Percentiles rank a stretch among this genome's conserved stretches.
These are phyloP conservation scores for Phengaris alcon DNA, from an alignment of 2,888 invertebrate species.

Conservation along the genomic window DNA sequence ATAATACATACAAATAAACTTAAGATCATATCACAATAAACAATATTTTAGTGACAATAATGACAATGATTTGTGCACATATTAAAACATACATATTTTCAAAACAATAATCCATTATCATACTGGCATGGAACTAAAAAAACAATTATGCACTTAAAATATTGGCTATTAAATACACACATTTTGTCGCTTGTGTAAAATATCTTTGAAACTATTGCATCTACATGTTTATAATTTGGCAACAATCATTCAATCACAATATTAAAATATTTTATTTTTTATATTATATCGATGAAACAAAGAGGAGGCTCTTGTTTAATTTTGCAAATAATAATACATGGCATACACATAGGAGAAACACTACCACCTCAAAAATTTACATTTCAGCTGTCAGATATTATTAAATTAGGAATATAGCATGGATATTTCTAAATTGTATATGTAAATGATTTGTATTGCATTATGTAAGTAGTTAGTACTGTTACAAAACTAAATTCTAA, in stretches of 20 bases:
- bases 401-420: background rate
- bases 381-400: too few relatives aligned
- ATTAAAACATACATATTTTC: conserved; percentile 8
- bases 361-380: background rate
- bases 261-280: background rate
- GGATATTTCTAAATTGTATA: background rate
- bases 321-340: background rate
- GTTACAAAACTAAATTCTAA: conserved; percentile 4
- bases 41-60: conserved; percentile 25
- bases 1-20: conserved; percentile 30
- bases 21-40: conserved; percentile 29
- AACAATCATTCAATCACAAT: background rate
- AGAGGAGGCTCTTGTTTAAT: background rate
- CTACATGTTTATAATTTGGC: background rate
- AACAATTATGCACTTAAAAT: background rate
- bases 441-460: conserved; percentile 19
- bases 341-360: background rate
- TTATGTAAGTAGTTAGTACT: background rate
- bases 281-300: background rate
- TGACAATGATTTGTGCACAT: conserved; percentile 29
- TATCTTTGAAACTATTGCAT: background rate
- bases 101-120: conserved; percentile 6
- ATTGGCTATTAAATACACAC: conserved; percentile 3
- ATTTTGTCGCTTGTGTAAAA: background rate
- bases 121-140: background rate